Evolutionary conservation across 2,888 invertebrate genomes (phyloP).

Genomic region (Portevinia maculata): DNA sequence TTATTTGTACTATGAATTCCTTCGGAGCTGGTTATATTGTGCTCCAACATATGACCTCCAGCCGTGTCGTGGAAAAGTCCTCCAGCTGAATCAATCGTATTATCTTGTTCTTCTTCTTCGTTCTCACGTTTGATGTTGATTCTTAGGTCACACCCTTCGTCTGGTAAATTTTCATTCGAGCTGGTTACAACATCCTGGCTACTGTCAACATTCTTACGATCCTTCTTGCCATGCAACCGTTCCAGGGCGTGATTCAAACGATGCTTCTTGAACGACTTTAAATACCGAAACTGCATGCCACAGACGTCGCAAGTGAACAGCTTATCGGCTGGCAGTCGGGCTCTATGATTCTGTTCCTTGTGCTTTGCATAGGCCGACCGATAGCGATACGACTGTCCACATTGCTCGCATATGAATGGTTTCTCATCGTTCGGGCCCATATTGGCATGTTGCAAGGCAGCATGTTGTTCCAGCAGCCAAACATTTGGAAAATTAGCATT

Average conservation of each 20-base stretch:
- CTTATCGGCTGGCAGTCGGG: conserved; percentile 93
- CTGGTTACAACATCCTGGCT: conserved; percentile 88
- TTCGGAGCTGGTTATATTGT: conserved; percentile 81
- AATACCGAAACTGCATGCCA: conserved; percentile 95
- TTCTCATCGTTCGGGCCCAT: conserved; percentile 89
- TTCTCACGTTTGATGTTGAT: conserved; percentile 84
- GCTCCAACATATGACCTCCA: conserved; percentile 83
- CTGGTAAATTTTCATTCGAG: conserved; percentile 87
- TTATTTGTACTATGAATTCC: conserved; percentile 83
- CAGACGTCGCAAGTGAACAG: conserved; percentile 95
- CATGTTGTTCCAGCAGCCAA: conserved; percentile 94
- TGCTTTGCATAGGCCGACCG: conserved; percentile 93
- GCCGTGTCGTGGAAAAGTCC: conserved; percentile 81
- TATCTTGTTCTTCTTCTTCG: conserved; percentile 86
- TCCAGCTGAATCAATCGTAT: conserved; percentile 88
- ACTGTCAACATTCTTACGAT: conserved; percentile 58
- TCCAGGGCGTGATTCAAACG: conserved; percentile 93
- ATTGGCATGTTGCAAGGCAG: conserved; percentile 91
- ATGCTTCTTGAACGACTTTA: conserved; percentile 95
- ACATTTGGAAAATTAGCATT: conserved; percentile 93
- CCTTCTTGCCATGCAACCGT: conserved; percentile 89
- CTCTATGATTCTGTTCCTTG: conserved; percentile 94
- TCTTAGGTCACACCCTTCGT: conserved; percentile 85
- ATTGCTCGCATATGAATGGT: conserved; percentile 95
- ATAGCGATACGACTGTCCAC: conserved; percentile 94